Percentiles rank a stretch among this genome's conserved stretches.
Evolutionary conservation across 2,797 vertebrate species (phyloP).

Genomic region (Setipinna tenuifilis): DNA sequence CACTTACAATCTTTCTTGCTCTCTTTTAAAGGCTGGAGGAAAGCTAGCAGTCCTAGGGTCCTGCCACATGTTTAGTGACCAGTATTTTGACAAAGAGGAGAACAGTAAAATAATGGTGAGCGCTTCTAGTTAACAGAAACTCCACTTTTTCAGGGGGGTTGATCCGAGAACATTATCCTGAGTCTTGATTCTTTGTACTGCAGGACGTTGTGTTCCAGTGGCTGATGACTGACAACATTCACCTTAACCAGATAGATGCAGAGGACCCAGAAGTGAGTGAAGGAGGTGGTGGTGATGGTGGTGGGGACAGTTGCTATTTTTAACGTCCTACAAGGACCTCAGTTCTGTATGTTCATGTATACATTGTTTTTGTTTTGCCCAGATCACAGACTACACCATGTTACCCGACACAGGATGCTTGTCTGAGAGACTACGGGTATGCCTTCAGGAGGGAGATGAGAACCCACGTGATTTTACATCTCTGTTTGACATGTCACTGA

Average conservation of each 20-base stretch:
- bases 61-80: slow-evolving; percentile 96
- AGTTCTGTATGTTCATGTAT: neutral
- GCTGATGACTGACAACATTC: slow-evolving; percentile 89
- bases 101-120: slow-evolving; percentile 94
- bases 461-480: slow-evolving; percentile 93
- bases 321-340: neutral
- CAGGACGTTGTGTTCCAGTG: slow-evolving; percentile 97
- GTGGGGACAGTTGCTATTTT: slow-evolving; percentile 3
- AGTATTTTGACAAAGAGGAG: slow-evolving; percentile 97
- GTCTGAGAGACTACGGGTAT: slow-evolving; percentile 87
- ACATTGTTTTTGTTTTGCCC: slow-evolving; percentile 38
- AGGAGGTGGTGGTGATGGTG: no score
- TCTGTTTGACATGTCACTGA: slow-evolving; percentile 86
- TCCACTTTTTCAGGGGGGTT: neutral
- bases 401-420: slow-evolving; percentile 86
- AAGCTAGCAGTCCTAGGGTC: slow-evolving; percentile 93
- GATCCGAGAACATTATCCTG: neutral
- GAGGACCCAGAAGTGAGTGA: slow-evolving; percentile 90
- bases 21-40: slow-evolving; percentile 77
- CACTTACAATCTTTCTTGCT: neutral
- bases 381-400: slow-evolving; percentile 97
- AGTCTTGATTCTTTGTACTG: slow-evolving; percentile 8
- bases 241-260: slow-evolving; percentile 92
- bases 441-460: slow-evolving; percentile 94
- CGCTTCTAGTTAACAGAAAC: neutral